Conservation (phyloP, 2,797 vertebrate species). For the Malacoraja senta region DNA sequence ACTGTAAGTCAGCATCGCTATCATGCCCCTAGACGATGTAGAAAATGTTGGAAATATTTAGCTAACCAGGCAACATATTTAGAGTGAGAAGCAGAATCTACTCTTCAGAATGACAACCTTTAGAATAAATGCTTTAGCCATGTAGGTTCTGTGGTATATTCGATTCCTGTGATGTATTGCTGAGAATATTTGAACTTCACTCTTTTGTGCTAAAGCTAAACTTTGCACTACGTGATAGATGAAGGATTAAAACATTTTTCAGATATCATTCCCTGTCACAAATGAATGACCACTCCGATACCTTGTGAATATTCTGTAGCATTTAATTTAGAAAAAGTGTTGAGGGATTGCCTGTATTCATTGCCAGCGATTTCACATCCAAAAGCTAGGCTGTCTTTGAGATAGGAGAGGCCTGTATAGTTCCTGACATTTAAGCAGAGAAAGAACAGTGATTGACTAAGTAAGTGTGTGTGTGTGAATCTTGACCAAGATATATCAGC, state of each 20-base stretch:
- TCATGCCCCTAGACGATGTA: too few relatives aligned
- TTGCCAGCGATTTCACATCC: background rate
- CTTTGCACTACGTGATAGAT: background rate
- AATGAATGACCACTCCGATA: background rate
- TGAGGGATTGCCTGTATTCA: too few relatives aligned
- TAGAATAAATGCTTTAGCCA: background rate
- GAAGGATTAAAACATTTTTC: background rate
- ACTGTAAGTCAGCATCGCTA: too few relatives aligned
- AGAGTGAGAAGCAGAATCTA: too few relatives aligned
- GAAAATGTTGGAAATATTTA: too few relatives aligned
- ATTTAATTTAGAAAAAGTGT: background rate
- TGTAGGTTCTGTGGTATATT: background rate
- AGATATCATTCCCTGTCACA: background rate
- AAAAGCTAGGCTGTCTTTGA: background rate
- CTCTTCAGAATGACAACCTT: too few relatives aligned
- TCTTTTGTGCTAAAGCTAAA: background rate
- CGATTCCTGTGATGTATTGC: background rate
- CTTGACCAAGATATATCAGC: too few relatives aligned
- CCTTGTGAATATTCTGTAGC: background rate
- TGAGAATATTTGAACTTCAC: background rate
- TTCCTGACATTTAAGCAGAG: background rate
- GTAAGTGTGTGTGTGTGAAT: too few relatives aligned
- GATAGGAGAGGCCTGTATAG: background rate
- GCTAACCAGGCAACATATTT: too few relatives aligned
- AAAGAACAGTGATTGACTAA: background rate